Conservation (phyloP, 2,113 vertebrate genomes). For the Ceuthmochares aereus region DNA sequence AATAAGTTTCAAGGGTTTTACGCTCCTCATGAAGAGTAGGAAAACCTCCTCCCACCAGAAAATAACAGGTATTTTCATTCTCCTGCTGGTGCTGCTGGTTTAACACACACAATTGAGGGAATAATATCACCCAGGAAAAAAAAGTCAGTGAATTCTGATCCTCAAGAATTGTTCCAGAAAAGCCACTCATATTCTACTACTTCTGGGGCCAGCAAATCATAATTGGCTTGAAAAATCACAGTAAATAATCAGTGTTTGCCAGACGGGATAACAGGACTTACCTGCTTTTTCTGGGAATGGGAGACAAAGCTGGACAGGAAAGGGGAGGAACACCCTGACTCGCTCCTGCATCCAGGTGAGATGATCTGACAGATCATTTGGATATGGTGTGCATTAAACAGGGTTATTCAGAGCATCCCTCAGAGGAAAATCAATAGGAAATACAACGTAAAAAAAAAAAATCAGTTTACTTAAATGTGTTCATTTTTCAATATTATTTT, state of each 20-base stretch:
- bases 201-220: not conserved
- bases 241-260: not conserved
- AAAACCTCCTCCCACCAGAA: not conserved
- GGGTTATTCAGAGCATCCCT: not conserved
- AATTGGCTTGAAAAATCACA: not conserved
- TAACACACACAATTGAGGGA: not conserved
- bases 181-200: not conserved
- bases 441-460: not conserved
- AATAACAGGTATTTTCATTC: conserved; percentile 9
- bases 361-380: not conserved
- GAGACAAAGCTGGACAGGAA: conserved; percentile 18
- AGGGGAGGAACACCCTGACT: not conserved
- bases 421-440: not conserved
- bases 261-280: conserved; percentile 56
- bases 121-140: not conserved
- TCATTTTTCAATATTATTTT: not conserved
- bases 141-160: not conserved
- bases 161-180: not conserved
- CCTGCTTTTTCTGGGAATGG: conserved; percentile 42
- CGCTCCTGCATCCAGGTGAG: not conserved
- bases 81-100: conserved; percentile 22
- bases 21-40: not conserved
- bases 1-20: not conserved
- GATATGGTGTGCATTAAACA: accelerated
- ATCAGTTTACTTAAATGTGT: not conserved